Evolutionary conservation across 2,113 vertebrate genomes (phyloP).

Genomic region (Salvelinus sp.): DNA sequence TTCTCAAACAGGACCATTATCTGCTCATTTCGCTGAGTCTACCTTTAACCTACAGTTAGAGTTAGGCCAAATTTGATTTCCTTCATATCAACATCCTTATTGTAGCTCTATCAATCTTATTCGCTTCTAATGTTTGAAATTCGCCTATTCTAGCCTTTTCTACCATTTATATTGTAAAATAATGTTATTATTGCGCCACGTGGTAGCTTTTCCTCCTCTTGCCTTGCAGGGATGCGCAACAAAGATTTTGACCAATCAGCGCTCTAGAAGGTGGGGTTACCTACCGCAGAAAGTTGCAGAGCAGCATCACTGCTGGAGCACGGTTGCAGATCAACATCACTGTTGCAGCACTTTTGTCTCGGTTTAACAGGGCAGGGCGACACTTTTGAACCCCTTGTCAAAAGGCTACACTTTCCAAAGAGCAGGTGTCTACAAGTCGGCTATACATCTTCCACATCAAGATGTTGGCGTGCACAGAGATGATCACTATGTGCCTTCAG

Average conservation of each 20-base stretch:
- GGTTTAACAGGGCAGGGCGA: not conserved
- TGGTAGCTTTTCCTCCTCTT: not conserved
- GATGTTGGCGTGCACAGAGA: constrained; percentile 79
- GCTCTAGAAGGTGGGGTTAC: constrained; percentile 46
- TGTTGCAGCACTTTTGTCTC: not conserved
- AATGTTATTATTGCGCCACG: not conserved
- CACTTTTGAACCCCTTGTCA: not conserved
- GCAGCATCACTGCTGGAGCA: constrained; percentile 21
- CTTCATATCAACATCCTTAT: no score
- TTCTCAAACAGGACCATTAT: no score
- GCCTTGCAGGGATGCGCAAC: constrained; percentile 1
- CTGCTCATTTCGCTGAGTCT: no score
- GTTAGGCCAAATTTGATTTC: no score
- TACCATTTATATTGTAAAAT: no score
- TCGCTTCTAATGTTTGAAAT: no score
- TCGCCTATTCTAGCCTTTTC: no score
- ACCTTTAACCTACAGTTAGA: no score
- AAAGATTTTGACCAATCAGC: constrained; percentile 55
- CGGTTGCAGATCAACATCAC: not conserved
- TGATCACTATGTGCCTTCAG: constrained; percentile 82
- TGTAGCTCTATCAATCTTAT: no score
- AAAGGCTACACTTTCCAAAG: not conserved
- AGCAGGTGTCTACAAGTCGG: not conserved
- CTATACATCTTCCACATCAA: constrained; percentile 18
- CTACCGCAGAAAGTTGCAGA: constrained; percentile 61